Conservation (phyloP, 2,797 vertebrate species). For the Malurus splendens region DNA sequence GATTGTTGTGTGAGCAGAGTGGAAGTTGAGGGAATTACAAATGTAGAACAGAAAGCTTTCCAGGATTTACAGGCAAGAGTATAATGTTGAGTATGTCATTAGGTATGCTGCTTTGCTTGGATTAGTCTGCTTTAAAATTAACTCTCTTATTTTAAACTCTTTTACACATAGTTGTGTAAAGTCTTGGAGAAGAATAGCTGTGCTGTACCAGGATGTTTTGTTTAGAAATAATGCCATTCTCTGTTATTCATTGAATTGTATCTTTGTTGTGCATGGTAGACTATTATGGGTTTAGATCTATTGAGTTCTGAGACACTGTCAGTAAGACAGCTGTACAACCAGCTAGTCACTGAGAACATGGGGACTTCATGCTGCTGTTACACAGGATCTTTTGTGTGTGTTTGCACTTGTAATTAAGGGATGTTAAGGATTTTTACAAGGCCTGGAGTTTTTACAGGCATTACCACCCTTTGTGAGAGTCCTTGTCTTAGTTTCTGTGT, state of each 20-base stretch:
- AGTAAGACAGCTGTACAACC: background rate
- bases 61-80: background rate
- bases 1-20: background rate
- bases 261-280: background rate
- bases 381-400: background rate
- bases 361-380: background rate
- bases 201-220: background rate
- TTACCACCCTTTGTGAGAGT: background rate
- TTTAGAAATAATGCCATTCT: background rate
- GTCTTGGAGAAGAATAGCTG: background rate
- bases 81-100: background rate
- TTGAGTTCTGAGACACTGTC: background rate
- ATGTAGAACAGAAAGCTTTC: background rate
- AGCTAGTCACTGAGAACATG: background rate
- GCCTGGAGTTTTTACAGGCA: background rate
- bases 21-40: background rate
- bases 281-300: background rate
- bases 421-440: background rate
- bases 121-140: background rate
- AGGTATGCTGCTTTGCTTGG: background rate
- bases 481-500: background rate
- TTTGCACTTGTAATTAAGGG: background rate
- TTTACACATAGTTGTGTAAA: background rate
- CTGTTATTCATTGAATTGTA: background rate
- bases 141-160: background rate